Base-by-base conservation (phyloP, 2,888 invertebrate species). In the Drosophila neotestacea region DNA sequence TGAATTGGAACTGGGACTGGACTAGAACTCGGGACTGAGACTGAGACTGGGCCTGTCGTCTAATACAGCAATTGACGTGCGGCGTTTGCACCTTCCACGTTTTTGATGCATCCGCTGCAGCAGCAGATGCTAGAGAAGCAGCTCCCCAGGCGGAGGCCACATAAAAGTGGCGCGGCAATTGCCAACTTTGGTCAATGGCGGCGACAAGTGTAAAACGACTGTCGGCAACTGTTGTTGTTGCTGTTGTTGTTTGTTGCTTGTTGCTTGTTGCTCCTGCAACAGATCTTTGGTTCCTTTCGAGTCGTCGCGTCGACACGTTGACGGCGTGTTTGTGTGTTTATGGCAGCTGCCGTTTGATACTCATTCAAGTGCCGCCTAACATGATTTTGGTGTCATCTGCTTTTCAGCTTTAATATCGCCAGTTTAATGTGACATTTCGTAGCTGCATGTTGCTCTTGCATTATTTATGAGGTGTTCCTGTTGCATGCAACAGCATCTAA, bases 201-300 rank as follows among this genome's bases (percentile, higher is more conserved):
- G 91, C 90, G 91, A 90, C 91, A 90, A 90, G 91, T 90, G 91
- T 91, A 91, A 90, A 89, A 83, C 90, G 88, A 90, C 88, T 39
- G 52, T 38, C 54, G 60, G 63, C 56, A 50, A 59, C 61, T 16
- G 51, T 13, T 38, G 16, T 10, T 36, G 56, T 68, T 42, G 16
- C 16, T 54, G 39, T 28, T 36, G 60, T 63, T 42, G 52, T 30
- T 36, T 22, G 22, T 7, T 32, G 6, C 32, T 73, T 66, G 55
- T 62, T 68, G 51, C 75, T 64, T 50, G 32, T 32, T 36, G 59
- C 50, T 44, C 11, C 34, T 7, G 13, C 11, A 16, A 36, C 38
- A 9, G 51, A 22, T 1, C 13, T 38, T 50, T 50, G 16, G 41
- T 41, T 55, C 54, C 54, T 55, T 55, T 55, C 54, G 54, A 32